Evolutionary conservation across 2,113 vertebrate genomes (phyloP).

Genomic region (Cyanoramphus novaezelandiae): DNA sequence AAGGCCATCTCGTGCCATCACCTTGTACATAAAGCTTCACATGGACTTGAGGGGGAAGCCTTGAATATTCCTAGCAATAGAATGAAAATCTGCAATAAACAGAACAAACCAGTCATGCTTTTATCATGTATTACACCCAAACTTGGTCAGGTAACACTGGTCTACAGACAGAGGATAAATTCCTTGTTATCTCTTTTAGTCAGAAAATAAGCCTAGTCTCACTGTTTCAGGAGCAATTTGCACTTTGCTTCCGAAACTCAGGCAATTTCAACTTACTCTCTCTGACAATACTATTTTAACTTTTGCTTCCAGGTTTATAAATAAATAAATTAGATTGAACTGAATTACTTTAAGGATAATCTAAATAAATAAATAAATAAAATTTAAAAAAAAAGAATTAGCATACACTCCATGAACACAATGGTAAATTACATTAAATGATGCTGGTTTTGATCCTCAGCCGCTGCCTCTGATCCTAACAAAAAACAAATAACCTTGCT

Average conservation of each 20-base stretch:
- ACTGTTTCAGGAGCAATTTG: not conserved
- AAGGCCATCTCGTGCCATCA: not conserved
- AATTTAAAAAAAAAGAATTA: not conserved
- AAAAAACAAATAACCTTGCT: not conserved
- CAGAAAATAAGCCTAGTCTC: not conserved
- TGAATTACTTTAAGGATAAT: not conserved
- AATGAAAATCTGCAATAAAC: not conserved
- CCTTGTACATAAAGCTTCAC: not conserved
- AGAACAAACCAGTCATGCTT: not conserved
- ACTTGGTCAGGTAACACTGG: not conserved
- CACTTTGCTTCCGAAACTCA: not conserved
- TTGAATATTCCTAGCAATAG: not conserved
- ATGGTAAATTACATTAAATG: not conserved
- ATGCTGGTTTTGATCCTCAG: not conserved
- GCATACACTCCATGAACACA: not conserved
- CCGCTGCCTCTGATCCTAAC: not conserved
- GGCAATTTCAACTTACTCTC: not conserved
- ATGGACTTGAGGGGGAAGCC: not conserved
- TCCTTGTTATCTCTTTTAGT: not conserved
- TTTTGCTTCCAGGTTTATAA: not conserved
- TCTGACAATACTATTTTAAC: not conserved
- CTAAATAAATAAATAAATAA: not conserved
- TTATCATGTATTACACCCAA: not conserved
- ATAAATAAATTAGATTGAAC: not conserved
- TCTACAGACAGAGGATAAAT: not conserved